These are phyloP conservation scores for Phania funesta DNA, from an alignment of 2,888 invertebrate species.

Conservation along the genomic window DNA sequence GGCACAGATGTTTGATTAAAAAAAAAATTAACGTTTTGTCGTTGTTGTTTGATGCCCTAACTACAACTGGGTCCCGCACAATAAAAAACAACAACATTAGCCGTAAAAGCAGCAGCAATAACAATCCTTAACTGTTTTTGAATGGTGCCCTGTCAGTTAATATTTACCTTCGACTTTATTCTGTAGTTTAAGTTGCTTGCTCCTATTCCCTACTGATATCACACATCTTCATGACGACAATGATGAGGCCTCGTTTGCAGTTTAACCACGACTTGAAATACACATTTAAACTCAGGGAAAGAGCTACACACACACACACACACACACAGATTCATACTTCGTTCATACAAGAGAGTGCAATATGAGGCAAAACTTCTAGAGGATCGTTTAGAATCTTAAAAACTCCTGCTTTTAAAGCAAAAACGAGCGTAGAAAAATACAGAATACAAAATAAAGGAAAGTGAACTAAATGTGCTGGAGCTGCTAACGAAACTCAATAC, in stretches of 20 bases:
- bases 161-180: conserved; percentile 58
- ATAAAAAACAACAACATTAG: conserved; percentile 20
- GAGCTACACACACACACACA: not conserved
- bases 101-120: conserved; percentile 14
- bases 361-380: conserved; percentile 31
- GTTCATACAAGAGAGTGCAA: conserved; percentile 37
- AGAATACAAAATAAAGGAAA: conserved; percentile 61
- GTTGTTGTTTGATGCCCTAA: conserved; percentile 25
- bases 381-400: conserved; percentile 44
- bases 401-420: conserved; percentile 34
- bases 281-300: conserved; percentile 58
- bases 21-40: conserved; percentile 18
- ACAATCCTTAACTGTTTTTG: conserved; percentile 55
- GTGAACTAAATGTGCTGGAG: conserved; percentile 50
- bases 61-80: conserved; percentile 54
- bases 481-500: conserved; percentile 48
- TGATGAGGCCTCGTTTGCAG: conserved; percentile 63
- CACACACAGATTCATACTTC: not conserved
- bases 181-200: conserved; percentile 32
- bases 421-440: conserved; percentile 16
- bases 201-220: conserved; percentile 47
- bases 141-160: conserved; percentile 59
- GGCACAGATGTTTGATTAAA: conserved; percentile 67
- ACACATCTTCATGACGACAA: conserved; percentile 55
- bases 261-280: conserved; percentile 65